These are phyloP conservation scores for Apamea epomidion DNA, from an alignment of 2,888 invertebrate species.

Conservation along the genomic window DNA sequence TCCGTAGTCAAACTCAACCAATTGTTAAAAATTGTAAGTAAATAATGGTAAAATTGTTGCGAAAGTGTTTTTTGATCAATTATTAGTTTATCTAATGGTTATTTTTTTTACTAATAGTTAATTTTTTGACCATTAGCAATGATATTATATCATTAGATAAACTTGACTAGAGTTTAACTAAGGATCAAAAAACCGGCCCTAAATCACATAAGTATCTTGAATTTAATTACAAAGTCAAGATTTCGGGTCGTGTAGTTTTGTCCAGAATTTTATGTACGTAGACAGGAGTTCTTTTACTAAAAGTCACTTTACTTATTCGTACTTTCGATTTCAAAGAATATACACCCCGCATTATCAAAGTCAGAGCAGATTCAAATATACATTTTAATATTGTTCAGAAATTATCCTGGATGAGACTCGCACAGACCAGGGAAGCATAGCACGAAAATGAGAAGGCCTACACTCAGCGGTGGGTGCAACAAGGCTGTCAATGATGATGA, in stretches of 20 bases:
- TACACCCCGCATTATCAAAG: background rate
- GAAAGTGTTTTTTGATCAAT: too few relatives aligned
- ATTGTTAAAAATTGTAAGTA: too few relatives aligned
- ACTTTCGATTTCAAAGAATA: background rate
- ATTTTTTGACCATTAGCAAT: too few relatives aligned
- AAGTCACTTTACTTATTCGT: background rate
- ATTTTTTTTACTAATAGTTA: too few relatives aligned
- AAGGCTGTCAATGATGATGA: background rate
- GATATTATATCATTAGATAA: too few relatives aligned
- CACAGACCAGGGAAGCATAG: too few relatives aligned
- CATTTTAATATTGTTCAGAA: background rate
- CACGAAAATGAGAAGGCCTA: too few relatives aligned
- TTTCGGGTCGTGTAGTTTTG: constrained; percentile 14
- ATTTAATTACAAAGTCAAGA: constrained; percentile 43
- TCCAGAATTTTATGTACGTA: background rate
- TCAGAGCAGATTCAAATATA: background rate
- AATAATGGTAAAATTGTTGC: too few relatives aligned
- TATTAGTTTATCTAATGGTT: too few relatives aligned
- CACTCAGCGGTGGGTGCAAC: background rate
- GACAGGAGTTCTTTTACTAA: background rate
- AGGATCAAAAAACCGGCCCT: too few relatives aligned
- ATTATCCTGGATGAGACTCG: background rate
- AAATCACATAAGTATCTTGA: constrained; percentile 15
- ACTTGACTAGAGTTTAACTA: too few relatives aligned
- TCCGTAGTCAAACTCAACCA: too few relatives aligned